Conservation (phyloP, 2,888 invertebrate genomes). For the Callyntrura guangdongensis region DNA sequence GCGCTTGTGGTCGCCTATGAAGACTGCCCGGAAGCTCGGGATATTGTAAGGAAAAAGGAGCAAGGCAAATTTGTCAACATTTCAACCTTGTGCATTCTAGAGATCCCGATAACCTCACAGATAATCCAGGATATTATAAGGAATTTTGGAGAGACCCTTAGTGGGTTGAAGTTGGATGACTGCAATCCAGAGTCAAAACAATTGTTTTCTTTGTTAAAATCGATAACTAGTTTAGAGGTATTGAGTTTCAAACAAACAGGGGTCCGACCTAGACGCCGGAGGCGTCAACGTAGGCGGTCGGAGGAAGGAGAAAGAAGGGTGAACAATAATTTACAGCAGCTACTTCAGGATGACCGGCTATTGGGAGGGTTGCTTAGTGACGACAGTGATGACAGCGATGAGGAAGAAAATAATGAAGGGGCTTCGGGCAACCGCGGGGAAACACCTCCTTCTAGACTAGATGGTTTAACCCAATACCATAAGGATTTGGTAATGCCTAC, state of each 20-base stretch:
- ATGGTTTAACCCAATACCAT: constrained; percentile 28
- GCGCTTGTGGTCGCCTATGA: constrained; percentile 67
- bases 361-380: too few species aligned
- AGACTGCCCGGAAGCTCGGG: constrained; percentile 42
- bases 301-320: too few species aligned
- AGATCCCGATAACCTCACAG: constrained; percentile 54
- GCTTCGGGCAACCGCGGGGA: too few species aligned
- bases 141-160: constrained; percentile 71
- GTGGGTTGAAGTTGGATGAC: constrained; percentile 75
- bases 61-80: constrained; percentile 69
- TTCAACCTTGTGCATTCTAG: constrained; percentile 68
- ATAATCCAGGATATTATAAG: constrained; percentile 56
- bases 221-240: constrained; percentile 52
- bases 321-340: too few species aligned
- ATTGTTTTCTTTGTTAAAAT: constrained; percentile 11
- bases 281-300: too few species aligned
- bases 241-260: constrained; percentile 65
- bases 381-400: neutral
- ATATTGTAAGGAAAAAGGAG: constrained; percentile 46
- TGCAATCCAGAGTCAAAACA: constrained; percentile 57
- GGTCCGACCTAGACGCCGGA: neutral
- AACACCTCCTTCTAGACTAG: constrained; percentile 2
- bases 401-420: neutral
- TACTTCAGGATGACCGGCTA: too few species aligned
- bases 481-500: neutral